Evolutionary conservation across 2,797 vertebrate species (phyloP).

Genomic region (Echeneis naucrates): DNA sequence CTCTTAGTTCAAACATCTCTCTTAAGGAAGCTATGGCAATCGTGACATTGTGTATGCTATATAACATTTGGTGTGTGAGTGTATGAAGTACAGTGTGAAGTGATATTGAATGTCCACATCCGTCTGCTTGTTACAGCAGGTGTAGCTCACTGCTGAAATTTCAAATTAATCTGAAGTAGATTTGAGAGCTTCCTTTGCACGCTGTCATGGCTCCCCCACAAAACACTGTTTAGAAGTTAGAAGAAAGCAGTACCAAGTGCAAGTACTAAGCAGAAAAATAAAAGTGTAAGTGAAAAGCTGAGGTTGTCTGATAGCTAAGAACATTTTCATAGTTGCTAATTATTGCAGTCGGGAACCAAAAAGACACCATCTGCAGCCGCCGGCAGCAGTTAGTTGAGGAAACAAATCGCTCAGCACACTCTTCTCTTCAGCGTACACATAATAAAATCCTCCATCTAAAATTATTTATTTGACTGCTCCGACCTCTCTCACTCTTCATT

Average conservation of each 20-base stretch:
- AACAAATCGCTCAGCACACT: constrained; percentile 62
- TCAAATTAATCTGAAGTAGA: constrained; percentile 20
- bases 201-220: constrained; percentile 38
- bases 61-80: background rate
- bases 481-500: constrained; percentile 67
- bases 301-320: constrained; percentile 27
- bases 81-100: too few relatives aligned
- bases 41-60: constrained; percentile 21
- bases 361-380: constrained; percentile 54
- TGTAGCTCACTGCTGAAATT: constrained; percentile 7
- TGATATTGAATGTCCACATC: constrained; percentile 8
- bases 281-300: constrained; percentile 35
- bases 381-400: constrained; percentile 59
- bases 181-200: constrained; percentile 24
- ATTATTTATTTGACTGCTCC: constrained; percentile 68
- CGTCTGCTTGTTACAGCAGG: constrained; percentile 3
- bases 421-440: constrained; percentile 31
- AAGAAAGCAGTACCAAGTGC: constrained; percentile 46
- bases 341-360: constrained; percentile 34
- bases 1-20: constrained; percentile 38
- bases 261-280: constrained; percentile 30
- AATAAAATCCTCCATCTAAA: constrained; percentile 66
- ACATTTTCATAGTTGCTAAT: constrained; percentile 40
- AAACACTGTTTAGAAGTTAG: constrained; percentile 38
- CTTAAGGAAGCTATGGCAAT: constrained; percentile 6